A percentile compares a stretch with the other conserved stretches of the same genome.
These are phyloP conservation scores for Apotomis capreana DNA, from an alignment of 2,888 invertebrate species.

Conservation along the genomic window DNA sequence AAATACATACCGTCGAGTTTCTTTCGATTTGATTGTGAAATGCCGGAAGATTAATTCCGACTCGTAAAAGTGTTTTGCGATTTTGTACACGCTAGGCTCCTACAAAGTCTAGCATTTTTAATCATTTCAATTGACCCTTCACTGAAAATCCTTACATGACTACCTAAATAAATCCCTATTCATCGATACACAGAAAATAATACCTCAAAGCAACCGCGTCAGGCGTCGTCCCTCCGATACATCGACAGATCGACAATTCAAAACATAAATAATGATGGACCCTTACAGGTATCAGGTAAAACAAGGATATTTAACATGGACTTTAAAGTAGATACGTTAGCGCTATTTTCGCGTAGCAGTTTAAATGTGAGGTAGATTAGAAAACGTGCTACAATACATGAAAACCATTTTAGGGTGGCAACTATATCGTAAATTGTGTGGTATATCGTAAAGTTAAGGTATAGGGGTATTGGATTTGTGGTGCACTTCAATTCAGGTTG, in stretches of 20 bases:
- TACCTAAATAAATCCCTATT: neutral
- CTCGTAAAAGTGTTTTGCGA: no score
- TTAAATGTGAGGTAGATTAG: neutral
- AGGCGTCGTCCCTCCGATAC: neutral
- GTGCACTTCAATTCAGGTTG: no score
- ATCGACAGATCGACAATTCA: conserved; percentile 1
- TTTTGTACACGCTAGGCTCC: no score
- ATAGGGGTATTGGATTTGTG: neutral
- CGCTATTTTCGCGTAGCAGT: neutral
- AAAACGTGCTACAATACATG: conserved; percentile 22
- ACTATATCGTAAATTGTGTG: conserved; percentile 30
- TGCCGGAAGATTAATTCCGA: no score
- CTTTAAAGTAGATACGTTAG: neutral
- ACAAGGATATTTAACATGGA: neutral
- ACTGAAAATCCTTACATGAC: no score
- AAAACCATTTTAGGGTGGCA: conserved; percentile 31
- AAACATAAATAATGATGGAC: conserved; percentile 30
- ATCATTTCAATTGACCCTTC: no score
- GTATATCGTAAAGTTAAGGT: neutral
- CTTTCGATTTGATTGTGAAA: no score
- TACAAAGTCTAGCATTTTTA: no score
- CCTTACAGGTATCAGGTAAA: conserved; percentile 1
- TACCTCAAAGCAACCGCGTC: neutral
- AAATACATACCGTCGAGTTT: no score
- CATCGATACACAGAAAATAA: neutral